Conservation (phyloP, 2,888 invertebrate species). For the Mesorhabditis belari region DNA sequence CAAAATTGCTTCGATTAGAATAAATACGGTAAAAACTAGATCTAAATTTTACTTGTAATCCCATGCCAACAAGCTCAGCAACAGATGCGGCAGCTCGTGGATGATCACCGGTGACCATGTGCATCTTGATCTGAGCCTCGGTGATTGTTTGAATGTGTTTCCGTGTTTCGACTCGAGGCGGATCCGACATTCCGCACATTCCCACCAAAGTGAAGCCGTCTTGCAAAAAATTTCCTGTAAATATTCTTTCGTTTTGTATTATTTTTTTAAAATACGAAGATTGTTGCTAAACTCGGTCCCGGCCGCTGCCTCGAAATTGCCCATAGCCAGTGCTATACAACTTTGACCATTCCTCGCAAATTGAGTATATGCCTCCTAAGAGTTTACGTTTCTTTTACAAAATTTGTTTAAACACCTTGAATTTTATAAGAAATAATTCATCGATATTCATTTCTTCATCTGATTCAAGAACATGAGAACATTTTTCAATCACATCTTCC, state of each 20-base stretch:
- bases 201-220: slow-evolving; percentile 29
- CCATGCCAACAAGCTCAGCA: slow-evolving; percentile 17
- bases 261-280: neutral
- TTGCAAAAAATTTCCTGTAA: slow-evolving; percentile 1
- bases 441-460: neutral
- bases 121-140: slow-evolving; percentile 15
- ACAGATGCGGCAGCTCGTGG: slow-evolving; percentile 19
- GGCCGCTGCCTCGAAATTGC: neutral
- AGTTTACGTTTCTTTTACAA: neutral
- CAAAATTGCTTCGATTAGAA: neutral
- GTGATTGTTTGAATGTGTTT: slow-evolving; percentile 5
- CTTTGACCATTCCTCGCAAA: neutral
- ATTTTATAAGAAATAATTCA: neutral
- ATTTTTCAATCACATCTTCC: slow-evolving; percentile 18
- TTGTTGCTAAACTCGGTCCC: neutral
- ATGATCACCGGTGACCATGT: slow-evolving; percentile 27
- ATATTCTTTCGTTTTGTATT: neutral
- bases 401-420: neutral
- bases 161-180: slow-evolving; percentile 8
- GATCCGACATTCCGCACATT: slow-evolving; percentile 15
- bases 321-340: neutral
- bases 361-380: neutral
- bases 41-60: neutral
- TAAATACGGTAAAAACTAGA: neutral
- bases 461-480: slow-evolving; percentile 7